A percentile compares a stretch with the other conserved stretches of the same genome.
Evolutionary conservation across 2,888 invertebrate genomes (phyloP).

Genomic region (Amblyjoppa proteus): DNA sequence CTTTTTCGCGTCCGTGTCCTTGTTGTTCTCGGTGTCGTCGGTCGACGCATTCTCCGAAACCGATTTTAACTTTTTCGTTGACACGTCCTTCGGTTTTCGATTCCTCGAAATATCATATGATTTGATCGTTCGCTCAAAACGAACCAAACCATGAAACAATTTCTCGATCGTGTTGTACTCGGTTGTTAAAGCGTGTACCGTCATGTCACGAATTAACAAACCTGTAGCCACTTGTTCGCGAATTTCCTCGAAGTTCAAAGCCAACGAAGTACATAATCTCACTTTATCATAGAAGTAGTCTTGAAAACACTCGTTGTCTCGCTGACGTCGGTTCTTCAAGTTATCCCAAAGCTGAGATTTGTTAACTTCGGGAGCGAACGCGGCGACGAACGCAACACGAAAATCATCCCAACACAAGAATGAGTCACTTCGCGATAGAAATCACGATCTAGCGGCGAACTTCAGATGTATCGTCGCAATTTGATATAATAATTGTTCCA

Average conservation of each 20-base stretch:
- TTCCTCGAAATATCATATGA: background rate
- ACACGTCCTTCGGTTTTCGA: background rate
- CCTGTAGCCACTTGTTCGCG: constrained; percentile 51
- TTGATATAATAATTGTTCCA: constrained; percentile 49
- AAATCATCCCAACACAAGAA: constrained; percentile 43
- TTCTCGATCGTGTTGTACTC: background rate
- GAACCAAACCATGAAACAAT: constrained; percentile 6
- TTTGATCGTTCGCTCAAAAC: background rate
- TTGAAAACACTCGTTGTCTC: constrained; percentile 37
- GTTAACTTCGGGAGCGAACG: constrained; percentile 31
- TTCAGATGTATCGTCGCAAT: constrained; percentile 42
- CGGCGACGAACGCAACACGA: constrained; percentile 21
- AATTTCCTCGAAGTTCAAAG: constrained; percentile 45
- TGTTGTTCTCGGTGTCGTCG: background rate
- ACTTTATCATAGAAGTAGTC: constrained; percentile 63
- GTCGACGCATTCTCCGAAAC: background rate
- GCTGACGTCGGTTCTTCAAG: constrained; percentile 52
- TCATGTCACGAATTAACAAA: constrained; percentile 42
- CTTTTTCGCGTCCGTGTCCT: background rate
- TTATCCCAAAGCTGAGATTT: constrained; percentile 50
- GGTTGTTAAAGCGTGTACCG: constrained; percentile 34
- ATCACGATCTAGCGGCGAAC: constrained; percentile 54
- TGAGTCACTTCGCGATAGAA: constrained; percentile 21
- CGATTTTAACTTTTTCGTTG: background rate
- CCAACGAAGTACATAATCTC: constrained; percentile 51